Conservation (phyloP, 2,888 invertebrate genomes). For the Drosophila antonietae region DNA sequence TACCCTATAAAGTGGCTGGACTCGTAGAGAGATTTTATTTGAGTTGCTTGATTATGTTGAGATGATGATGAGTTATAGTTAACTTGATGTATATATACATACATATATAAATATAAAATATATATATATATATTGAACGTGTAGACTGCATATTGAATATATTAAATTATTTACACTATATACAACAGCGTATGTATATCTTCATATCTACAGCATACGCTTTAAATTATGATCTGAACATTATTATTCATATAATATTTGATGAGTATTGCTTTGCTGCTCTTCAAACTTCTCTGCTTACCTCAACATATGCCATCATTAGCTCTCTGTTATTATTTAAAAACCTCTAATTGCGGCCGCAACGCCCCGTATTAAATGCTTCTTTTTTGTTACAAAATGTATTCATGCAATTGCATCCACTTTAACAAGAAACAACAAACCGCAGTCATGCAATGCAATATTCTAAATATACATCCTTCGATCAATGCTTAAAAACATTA, state of each 20-base stretch:
- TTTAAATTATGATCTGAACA: conserved; percentile 4
- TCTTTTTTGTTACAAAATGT: conserved; percentile 2
- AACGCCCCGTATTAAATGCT: conserved; percentile 48
- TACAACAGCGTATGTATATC: conserved; percentile 5
- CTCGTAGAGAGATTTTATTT: neutral
- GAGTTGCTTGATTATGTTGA: neutral
- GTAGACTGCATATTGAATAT: no score
- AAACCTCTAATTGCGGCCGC: conserved; percentile 65
- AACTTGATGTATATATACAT: no score
- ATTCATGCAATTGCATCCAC: conserved; percentile 28
- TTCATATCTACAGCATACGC: conserved; percentile 25
- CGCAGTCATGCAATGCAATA: conserved; percentile 52
- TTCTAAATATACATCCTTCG: conserved; percentile 49
- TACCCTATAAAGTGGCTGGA: neutral
- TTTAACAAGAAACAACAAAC: conserved; percentile 27
- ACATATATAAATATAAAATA: no score
- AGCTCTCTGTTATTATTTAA: conserved; percentile 37
- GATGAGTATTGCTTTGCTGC: neutral
- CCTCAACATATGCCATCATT: neutral
- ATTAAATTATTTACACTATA: no score
- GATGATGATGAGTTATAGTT: neutral
- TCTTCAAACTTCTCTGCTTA: neutral
- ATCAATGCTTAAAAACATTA: conserved; percentile 50
- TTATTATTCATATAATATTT: conserved; percentile 1
- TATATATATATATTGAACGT: neutral